phyloP scores from a whole-genome alignment of 2,888 invertebrate genomes.

The Athalia cordata region DNA sequence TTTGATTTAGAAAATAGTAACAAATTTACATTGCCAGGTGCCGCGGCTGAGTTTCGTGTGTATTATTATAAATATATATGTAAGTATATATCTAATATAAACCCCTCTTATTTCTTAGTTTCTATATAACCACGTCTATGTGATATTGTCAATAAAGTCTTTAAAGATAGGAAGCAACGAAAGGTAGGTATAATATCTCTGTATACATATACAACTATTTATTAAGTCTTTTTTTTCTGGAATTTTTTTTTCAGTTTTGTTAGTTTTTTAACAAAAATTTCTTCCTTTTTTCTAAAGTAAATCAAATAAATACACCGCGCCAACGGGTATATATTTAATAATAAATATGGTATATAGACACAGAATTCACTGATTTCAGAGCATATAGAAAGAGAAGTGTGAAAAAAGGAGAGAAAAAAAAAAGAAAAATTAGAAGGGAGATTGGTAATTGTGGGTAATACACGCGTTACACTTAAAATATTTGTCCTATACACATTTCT shows the following conservation, averaged over 20 bases:
- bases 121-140: conserved; percentile 37
- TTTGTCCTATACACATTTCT: background rate
- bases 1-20: conserved; percentile 59
- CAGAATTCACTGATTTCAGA: conserved; percentile 30
- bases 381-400: background rate
- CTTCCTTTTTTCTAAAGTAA: background rate
- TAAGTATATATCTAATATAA: background rate
- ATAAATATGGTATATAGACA: conserved; percentile 1
- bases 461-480: background rate
- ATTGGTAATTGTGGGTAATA: background rate
- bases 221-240: background rate
- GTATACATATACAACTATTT: background rate
- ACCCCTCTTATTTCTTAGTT: background rate
- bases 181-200: background rate
- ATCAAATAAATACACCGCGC: conserved; percentile 27
- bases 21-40: conserved; percentile 58
- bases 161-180: conserved; percentile 26
- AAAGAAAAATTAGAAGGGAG: too few species aligned
- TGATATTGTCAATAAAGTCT: conserved; percentile 42
- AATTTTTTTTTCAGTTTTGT: too few species aligned
- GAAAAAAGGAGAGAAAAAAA: too few species aligned
- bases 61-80: conserved; percentile 15
- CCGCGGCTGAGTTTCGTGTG: background rate
- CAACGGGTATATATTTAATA: background rate
- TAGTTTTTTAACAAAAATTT: too few species aligned